Evolutionary conservation across 1,140 invertebrate species (phyloP).

Genomic region (Drosophila malerkotliana): DNA sequence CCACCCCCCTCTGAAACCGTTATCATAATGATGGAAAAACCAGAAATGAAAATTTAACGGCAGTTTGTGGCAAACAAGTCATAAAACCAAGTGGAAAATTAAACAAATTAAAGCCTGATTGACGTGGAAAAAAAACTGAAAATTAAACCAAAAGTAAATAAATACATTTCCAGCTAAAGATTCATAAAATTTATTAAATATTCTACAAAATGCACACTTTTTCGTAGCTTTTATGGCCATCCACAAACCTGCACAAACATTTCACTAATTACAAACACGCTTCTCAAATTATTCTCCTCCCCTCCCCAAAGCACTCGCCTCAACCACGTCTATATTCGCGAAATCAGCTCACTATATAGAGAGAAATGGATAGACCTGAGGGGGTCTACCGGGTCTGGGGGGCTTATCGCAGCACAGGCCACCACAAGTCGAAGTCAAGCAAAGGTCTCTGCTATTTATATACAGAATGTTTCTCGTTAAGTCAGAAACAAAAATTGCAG

Average conservation of each 20-base stretch:
- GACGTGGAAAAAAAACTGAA: conserved; percentile 9
- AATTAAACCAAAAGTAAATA: no score
- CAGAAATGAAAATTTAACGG: conserved; percentile 51
- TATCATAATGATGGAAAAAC: conserved; percentile 63
- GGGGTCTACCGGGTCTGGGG: conserved; percentile 1
- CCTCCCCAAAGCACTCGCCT: conserved; percentile 5
- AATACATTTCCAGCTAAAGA: no score
- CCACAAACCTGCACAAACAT: conserved; percentile 47
- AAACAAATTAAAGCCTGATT: conserved; percentile 42
- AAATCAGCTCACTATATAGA: conserved; percentile 38
- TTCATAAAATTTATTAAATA: not conserved
- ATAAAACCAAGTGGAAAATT: conserved; percentile 44
- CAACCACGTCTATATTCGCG: conserved; percentile 29
- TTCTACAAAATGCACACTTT: conserved; percentile 28
- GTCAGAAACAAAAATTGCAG: conserved; percentile 4
- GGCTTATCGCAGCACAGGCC: conserved; percentile 50
- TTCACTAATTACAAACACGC: conserved; percentile 55
- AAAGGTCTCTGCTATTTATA: conserved; percentile 70
- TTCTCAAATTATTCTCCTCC: conserved; percentile 34
- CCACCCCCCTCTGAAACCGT: conserved; percentile 15
- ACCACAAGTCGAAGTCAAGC: conserved; percentile 56
- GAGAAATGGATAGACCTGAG: not conserved
- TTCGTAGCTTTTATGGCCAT: not conserved
- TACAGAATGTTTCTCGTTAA: conserved; percentile 39
- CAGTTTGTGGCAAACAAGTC: conserved; percentile 25